phyloP scores from a whole-genome alignment of 2,113 vertebrate species.

The Paralichthys olivaceus region DNA sequence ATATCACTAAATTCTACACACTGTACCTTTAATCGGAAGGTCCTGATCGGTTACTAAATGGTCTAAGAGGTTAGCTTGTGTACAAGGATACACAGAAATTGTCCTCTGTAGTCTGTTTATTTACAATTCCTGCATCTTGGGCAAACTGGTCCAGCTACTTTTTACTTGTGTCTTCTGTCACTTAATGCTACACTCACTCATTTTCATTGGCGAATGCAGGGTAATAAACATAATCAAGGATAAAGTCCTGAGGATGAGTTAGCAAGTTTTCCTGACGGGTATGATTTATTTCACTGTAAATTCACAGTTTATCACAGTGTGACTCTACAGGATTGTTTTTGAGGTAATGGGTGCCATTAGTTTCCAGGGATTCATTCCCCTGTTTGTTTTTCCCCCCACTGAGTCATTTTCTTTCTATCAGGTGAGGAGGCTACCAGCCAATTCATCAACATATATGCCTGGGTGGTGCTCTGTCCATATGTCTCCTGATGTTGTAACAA shows the following conservation, averaged over 20 bases:
- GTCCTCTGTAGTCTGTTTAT: too few species aligned
- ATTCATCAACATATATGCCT: neutral
- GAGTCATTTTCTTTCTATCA: neutral
- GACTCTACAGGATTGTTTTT: neutral
- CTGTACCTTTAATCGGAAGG: neutral
- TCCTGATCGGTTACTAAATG: neutral
- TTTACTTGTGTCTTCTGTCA: too few species aligned
- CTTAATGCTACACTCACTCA: too few species aligned
- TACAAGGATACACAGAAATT: too few species aligned
- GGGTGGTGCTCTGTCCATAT: neutral
- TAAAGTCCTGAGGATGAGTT: neutral
- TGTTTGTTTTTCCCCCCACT: neutral
- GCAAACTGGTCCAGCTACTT: too few species aligned
- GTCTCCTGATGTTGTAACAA: neutral
- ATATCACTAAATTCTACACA: too few species aligned
- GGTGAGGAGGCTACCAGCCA: neutral
- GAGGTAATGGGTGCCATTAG: neutral
- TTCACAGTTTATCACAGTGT: neutral
- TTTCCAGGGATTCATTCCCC: neutral
- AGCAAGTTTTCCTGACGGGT: neutral
- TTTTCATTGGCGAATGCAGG: too few species aligned
- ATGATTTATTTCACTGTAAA: conserved; percentile 1
- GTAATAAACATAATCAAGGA: too few species aligned
- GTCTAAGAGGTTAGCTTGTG: too few species aligned
- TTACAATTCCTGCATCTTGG: too few species aligned